Evolutionary conservation across 2,888 invertebrate species (phyloP).

Genomic region (Elgonia sp.): DNA sequence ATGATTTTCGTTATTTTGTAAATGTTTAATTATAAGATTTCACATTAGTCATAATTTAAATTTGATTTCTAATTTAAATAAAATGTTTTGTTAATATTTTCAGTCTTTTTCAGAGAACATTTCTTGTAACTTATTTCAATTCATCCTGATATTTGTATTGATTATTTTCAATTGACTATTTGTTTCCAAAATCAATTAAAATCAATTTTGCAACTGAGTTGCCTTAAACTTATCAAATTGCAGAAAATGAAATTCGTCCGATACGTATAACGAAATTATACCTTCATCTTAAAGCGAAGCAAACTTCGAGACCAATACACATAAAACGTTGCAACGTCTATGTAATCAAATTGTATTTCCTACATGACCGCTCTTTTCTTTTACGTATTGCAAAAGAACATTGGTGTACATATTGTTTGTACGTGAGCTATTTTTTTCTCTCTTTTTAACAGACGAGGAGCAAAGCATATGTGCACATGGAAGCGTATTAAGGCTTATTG

Average conservation of each 20-base stretch:
- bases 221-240: conserved; percentile 3
- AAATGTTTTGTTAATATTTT: no score
- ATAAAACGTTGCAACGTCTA: conserved; percentile 45
- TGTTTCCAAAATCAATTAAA: neutral
- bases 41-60: no score
- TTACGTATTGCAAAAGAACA: conserved; percentile 48
- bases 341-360: conserved; percentile 60
- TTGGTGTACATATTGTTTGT: conserved; percentile 45
- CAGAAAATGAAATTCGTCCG: neutral
- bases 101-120: no score
- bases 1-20: no score
- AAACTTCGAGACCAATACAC: conserved; percentile 25
- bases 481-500: conserved; percentile 61
- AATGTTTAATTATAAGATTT: no score
- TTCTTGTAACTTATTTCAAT: no score
- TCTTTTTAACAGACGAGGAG: conserved; percentile 47
- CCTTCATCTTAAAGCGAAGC: conserved; percentile 18
- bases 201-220: neutral
- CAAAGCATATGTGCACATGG: conserved; percentile 50
- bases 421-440: conserved; percentile 46
- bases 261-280: conserved; percentile 32
- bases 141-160: neutral
- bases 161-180: neutral
- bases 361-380: conserved; percentile 52
- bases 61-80: no score